These are phyloP conservation scores for Dufourea novaeangliae DNA, from an alignment of 1,140 invertebrate genomes.

Conservation along the genomic window DNA sequence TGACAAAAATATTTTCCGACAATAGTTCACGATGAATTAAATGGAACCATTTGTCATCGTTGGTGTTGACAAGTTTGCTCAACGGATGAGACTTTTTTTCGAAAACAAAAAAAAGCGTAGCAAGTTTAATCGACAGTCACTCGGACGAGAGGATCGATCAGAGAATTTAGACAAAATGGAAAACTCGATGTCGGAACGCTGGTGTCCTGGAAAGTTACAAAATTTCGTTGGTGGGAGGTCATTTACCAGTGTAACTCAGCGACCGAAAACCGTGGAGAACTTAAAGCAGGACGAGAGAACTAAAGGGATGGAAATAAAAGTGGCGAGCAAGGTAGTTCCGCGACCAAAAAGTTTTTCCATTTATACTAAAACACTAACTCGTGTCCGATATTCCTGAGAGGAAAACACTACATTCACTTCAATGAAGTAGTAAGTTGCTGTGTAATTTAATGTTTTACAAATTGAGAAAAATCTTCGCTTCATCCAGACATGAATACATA, in stretches of 20 bases:
- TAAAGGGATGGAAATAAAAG: conserved; percentile 4
- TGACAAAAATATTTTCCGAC: background rate
- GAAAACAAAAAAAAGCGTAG: background rate
- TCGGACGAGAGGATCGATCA: background rate
- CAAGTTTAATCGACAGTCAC: background rate
- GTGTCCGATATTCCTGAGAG: background rate
- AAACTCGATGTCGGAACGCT: background rate
- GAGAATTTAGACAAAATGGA: background rate
- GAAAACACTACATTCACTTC: too few species aligned
- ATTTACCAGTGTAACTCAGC: background rate
- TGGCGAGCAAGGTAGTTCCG: background rate
- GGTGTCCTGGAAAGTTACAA: background rate
- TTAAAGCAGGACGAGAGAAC: background rate
- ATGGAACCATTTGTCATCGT: conserved; percentile 18
- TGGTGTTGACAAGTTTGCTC: background rate
- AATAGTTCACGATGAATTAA: background rate
- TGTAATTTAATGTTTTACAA: too few species aligned
- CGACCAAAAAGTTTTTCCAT: background rate
- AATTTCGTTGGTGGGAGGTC: background rate
- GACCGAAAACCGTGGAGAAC: background rate
- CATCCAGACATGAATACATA: too few species aligned
- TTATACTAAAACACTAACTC: background rate
- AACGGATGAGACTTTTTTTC: background rate
- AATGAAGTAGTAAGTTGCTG: too few species aligned
- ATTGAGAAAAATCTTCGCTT: too few species aligned